Base-by-base conservation (phyloP, 2,113 vertebrate species). In the Peromyscus leucopus region DNA sequence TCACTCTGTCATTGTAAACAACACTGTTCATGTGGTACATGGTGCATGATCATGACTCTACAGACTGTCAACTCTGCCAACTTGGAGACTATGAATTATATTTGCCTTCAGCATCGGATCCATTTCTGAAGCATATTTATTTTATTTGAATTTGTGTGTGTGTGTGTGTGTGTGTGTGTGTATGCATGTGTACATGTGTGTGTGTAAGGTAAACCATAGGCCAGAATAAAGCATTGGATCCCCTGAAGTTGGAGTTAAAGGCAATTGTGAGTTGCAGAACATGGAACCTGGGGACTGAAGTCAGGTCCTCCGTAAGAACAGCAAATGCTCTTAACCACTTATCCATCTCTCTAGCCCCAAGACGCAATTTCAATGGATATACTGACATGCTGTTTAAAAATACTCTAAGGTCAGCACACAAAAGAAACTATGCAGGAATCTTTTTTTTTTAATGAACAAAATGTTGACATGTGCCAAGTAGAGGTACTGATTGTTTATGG, bases 391-490 rank as follows among this genome's bases (percentile, higher is more conserved):
- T 88, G 33, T 21, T 78, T 91, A 89, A 85, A 88, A 89, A 75
- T 72, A 42, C 2, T 69, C 24, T 10, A 69, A 51, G 12, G 46
- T 17, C 39, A 46, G 59, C n/a, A 31, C 39, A 61, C 11, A 59
- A 72, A 57, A 74, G 85, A 65, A 72, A 69, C 48, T 31, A 12
- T 24, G 19, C 19, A 17, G 24, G 51, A 51, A 67, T 36, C 61
- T 17, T 67, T 92, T 48, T n/a, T n/a, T 48, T 84, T 39, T 57
- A 55, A 72, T 61, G 7, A 36, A 83, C 4, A 74, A 55, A 79
- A 42, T 78, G 28, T 57, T 84, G 51, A 86, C 57, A 51, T 84
- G 83, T 94, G n/a, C 31, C 65, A 31, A 92, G 72, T 55, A 39
- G 9, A 80, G 17, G n/a, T n/a, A n/a, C n/a, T n/a, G 13, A 16